A percentile compares a stretch with the other conserved stretches of the same genome.
Conservation (phyloP, 2,888 invertebrate species). For the Acronicta aceris region DNA sequence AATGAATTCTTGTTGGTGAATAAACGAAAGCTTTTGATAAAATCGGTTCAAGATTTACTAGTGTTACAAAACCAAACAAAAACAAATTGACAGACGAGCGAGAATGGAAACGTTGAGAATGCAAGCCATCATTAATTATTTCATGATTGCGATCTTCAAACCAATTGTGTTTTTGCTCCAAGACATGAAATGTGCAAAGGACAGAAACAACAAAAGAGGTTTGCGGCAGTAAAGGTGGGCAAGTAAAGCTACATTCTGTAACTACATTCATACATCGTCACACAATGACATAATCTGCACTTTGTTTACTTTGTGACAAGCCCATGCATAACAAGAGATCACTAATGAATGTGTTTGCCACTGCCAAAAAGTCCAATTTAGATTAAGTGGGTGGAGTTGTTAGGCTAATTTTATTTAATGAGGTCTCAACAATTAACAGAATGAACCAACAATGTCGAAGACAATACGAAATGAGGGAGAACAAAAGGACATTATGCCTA, state of each 20-base stretch:
- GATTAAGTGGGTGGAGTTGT: constrained; percentile 57
- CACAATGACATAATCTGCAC: constrained; percentile 40
- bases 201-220: constrained; percentile 24
- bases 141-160: constrained; percentile 32
- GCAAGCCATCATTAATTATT: constrained; percentile 24
- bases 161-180: constrained; percentile 40
- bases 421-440: constrained; percentile 30
- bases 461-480: constrained; percentile 35
- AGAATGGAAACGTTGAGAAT: constrained; percentile 17
- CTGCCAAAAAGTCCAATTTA: constrained; percentile 64
- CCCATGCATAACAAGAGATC: constrained; percentile 57
- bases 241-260: constrained; percentile 22
- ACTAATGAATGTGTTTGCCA: constrained; percentile 55
- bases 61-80: background rate
- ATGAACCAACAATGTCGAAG: constrained; percentile 33
- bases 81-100: constrained; percentile 4
- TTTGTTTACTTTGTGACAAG: constrained; percentile 47
- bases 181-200: constrained; percentile 33
- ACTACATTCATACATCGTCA: constrained; percentile 29
- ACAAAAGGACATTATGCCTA: constrained; percentile 27
- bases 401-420: constrained; percentile 52
- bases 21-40: background rate
- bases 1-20: background rate
- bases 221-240: constrained; percentile 29
- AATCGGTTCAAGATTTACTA: constrained; percentile 1